These are phyloP conservation scores for Caenorhabditis sulstoni DNA, from an alignment of 2,888 invertebrate species.

Conservation along the genomic window DNA sequence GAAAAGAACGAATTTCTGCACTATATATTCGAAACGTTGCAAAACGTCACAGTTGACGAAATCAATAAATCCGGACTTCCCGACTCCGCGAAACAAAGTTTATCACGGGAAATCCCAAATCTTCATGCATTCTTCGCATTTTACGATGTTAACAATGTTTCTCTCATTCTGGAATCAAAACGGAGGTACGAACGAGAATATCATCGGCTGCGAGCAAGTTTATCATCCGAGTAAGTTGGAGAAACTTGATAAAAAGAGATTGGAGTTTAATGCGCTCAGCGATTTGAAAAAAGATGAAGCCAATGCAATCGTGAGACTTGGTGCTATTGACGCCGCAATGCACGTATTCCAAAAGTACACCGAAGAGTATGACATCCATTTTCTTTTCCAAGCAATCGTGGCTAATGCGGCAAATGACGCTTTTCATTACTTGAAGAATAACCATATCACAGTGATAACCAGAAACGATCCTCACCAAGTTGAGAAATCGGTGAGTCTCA, in stretches of 20 bases:
- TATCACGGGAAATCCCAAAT: constrained; percentile 11
- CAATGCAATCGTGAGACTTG: constrained; percentile 33
- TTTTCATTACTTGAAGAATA: constrained; percentile 42
- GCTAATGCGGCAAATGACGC: constrained; percentile 51
- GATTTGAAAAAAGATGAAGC: constrained; percentile 14
- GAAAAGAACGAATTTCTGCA: constrained; percentile 38
- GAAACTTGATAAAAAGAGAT: no score
- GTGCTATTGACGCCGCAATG: constrained; percentile 43
- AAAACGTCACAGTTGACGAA: constrained; percentile 29
- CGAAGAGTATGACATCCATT: constrained; percentile 25
- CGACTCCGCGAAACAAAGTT: background rate
- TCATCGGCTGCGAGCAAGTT: constrained; percentile 33
- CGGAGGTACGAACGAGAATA: constrained; percentile 38
- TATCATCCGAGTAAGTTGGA: background rate
- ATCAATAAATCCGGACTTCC: constrained; percentile 16
- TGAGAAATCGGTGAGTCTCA: constrained; percentile 40
- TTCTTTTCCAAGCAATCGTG: constrained; percentile 52
- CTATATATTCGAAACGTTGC: constrained; percentile 29
- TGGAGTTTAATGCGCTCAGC: constrained; percentile 5
- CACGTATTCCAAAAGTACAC: no score
- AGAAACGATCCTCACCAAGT: constrained; percentile 44
- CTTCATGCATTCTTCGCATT: constrained; percentile 42
- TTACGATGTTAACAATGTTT: constrained; percentile 51
- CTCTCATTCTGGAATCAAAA: constrained; percentile 24
- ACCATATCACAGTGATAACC: constrained; percentile 53